These are phyloP conservation scores for Epistrophe eligans DNA, from an alignment of 2,888 invertebrate genomes.

Conservation along the genomic window DNA sequence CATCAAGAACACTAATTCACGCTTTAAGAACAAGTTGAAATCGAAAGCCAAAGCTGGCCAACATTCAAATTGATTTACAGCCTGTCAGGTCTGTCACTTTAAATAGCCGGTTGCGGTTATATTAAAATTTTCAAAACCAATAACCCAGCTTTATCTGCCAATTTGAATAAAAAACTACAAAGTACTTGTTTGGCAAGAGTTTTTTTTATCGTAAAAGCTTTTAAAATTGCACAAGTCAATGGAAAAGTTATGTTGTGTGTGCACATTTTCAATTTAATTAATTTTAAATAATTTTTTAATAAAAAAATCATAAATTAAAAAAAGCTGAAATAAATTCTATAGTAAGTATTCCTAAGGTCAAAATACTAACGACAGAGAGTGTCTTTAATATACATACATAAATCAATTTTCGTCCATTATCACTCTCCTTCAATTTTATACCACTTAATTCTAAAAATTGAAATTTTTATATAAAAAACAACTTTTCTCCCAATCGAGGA, in stretches of 20 bases:
- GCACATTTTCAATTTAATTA: neutral
- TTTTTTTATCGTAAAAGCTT: constrained; percentile 3
- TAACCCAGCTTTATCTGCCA: constrained; percentile 2
- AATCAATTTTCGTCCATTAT: no score
- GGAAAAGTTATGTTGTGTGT: constrained; percentile 13
- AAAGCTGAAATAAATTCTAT: neutral
- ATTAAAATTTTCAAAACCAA: neutral
- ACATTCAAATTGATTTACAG: constrained; percentile 31
- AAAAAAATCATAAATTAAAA: neutral
- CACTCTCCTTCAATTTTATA: no score
- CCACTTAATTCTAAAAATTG: no score
- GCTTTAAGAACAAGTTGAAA: neutral
- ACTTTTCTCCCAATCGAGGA: no score
- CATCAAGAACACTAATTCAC: constrained; percentile 3
- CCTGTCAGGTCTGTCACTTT: constrained; percentile 7
- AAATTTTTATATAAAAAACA: no score
- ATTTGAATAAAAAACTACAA: constrained; percentile 15
- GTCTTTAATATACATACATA: no score
- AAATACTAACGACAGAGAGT: no score
- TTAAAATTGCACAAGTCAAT: constrained; percentile 18
- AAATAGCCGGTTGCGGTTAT: neutral
- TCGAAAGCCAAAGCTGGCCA: neutral
- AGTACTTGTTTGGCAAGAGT: constrained; percentile 19
- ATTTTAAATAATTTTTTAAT: neutral
- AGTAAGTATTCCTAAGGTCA: no score